Base-by-base conservation (phyloP, 2,888 invertebrate genomes). In the Xanthia icteritia region DNA sequence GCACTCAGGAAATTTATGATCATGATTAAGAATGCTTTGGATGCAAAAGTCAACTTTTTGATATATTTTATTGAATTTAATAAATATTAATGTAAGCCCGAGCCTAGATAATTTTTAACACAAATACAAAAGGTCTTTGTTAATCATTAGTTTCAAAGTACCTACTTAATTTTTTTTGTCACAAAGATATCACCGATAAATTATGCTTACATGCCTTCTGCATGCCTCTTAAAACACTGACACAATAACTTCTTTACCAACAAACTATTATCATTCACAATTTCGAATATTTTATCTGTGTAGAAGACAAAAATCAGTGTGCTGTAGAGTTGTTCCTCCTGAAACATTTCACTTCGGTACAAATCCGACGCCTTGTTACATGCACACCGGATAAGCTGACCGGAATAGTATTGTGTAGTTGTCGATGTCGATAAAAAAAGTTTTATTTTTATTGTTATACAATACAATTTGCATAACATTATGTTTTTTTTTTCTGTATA, bases 321-420 rank as follows among this genome's bases (percentile, higher is more conserved):
- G 54, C 5, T 48, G 23, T n/a, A n/a, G 51, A 76, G 39, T 58
- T 64, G 65, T 67, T 64, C 36, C 54, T 65, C 73, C 77, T 82
- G 79, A 74, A 83, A 80, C 61, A 64, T 77, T 79, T 84, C 82
- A 69, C 71, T 72, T 72, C 60, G 80, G 45, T 76, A 77, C 81
- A 87, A 88, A 89, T 86, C 89, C 83, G 64, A 76, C 71, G 76
- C 45, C 82, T 89, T 88, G 90, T 88, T 89, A 89, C 80, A 76
- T 73, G 71, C 72, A 73, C 77, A 74, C 67, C 65, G 79, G 82
- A 84, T 88, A 84, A 85, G 77, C 77, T 79, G 73, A 42, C 64
- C 45, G 23, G 9, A 23, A 20, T 84, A 89, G 81, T 79, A 83
- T 20, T 85, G 82, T 36, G 51, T 0, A 0, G 0, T 15, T 23